Conservation (phyloP, 1,140 invertebrate species). For the Drosophila mojavensis region DNA sequence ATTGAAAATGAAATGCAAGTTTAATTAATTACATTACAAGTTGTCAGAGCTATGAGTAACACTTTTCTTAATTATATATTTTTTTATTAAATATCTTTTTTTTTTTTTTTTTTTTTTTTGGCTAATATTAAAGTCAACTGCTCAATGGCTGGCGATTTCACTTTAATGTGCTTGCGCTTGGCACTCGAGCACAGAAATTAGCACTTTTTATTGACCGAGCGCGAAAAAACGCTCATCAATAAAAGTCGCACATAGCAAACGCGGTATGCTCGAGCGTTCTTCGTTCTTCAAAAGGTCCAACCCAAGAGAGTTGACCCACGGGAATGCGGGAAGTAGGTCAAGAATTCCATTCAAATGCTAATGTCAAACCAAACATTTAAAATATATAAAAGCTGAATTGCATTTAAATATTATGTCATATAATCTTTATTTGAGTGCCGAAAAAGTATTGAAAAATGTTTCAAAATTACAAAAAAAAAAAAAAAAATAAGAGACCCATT, state of each 20-base stretch:
- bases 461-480: not conserved
- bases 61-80: conserved; percentile 2
- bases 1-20: conserved; percentile 78
- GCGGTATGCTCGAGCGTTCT: conserved; percentile 28
- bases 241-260: conserved; percentile 47
- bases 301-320: conserved; percentile 15
- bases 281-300: conserved; percentile 24
- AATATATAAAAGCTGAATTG: no score
- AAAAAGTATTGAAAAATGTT: not conserved
- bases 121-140: conserved; percentile 24
- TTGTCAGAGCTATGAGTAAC: conserved; percentile 53
- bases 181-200: conserved; percentile 61
- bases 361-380: no score
- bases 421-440: not conserved
- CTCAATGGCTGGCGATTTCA: conserved; percentile 65
- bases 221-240: conserved; percentile 51
- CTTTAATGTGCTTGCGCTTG: conserved; percentile 50
- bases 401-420: not conserved
- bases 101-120: conserved; percentile 11
- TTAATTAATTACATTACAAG: conserved; percentile 73
- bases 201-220: conserved; percentile 54
- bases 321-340: conserved; percentile 64
- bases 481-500: not conserved
- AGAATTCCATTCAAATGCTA: not conserved
- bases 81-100: conserved; percentile 25